A percentile compares a stretch with the other conserved stretches of the same genome.
Conservation (phyloP, 2,888 invertebrate species). For the Calameuta filiformis region DNA sequence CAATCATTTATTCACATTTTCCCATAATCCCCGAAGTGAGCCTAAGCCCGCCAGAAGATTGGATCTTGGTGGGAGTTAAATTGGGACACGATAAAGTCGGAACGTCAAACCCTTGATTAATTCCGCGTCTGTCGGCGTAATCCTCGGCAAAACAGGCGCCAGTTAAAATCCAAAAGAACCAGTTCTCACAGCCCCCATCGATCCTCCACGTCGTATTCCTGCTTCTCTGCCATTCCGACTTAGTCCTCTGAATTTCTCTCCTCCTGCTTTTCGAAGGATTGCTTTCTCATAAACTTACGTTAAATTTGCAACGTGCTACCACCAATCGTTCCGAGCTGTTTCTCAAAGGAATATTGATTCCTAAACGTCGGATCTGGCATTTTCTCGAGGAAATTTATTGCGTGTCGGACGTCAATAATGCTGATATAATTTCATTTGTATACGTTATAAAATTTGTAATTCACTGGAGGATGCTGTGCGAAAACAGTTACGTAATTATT, state of each 20-base stretch:
- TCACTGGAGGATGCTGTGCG: neutral
- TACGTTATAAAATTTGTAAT: neutral
- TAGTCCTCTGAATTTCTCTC: neutral
- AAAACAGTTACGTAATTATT: neutral
- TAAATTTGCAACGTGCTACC: neutral
- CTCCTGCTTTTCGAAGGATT: neutral
- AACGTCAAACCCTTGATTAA: conserved; percentile 6
- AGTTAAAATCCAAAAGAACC: neutral
- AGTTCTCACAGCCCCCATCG: neutral
- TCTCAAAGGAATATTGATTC: neutral
- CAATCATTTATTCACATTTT: conserved; percentile 5
- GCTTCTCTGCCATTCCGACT: neutral
- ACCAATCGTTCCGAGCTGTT: neutral
- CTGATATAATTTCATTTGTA: neutral
- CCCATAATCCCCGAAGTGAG: neutral
- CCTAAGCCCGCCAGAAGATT: conserved; percentile 2
- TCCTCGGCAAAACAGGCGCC: neutral
- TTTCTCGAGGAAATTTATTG: neutral
- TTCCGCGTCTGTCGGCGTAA: neutral
- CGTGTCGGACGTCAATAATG: neutral
- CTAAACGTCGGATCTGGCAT: neutral
- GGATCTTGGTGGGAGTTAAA: conserved; percentile 4
- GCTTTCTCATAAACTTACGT: neutral
- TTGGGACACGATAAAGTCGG: conserved; percentile 7
- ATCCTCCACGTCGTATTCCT: neutral